Evolutionary conservation across 2,888 invertebrate genomes (phyloP).

Genomic region (Diarsia brunnea): DNA sequence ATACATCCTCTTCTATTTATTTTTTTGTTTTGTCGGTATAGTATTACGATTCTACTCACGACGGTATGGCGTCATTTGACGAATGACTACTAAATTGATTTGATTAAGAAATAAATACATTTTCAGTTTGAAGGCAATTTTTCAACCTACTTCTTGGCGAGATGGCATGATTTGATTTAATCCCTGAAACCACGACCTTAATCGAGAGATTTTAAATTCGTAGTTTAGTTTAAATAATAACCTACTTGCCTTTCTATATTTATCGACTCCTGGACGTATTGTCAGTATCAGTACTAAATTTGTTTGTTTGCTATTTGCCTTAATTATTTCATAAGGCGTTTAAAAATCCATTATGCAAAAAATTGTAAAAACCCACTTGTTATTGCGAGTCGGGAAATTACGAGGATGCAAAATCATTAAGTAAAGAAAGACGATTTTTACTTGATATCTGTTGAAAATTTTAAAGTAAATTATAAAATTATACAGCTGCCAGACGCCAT

Average conservation of each 20-base stretch:
- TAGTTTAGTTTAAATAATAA: too few relatives aligned
- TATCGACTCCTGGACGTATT: too few relatives aligned
- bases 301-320: constrained; percentile 1
- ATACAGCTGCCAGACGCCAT: constrained; percentile 70
- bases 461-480: constrained; percentile 59
- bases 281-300: too few relatives aligned
- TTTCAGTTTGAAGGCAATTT: neutral
- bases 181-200: too few relatives aligned
- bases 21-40: neutral
- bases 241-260: neutral
- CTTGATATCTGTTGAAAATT: constrained; percentile 54
- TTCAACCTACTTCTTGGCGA: too few relatives aligned
- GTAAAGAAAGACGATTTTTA: constrained; percentile 25
- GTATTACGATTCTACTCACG: neutral
- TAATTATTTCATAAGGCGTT: constrained; percentile 16
- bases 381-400: constrained; percentile 17
- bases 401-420: constrained; percentile 28
- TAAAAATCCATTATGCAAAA: constrained; percentile 1
- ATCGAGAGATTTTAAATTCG: too few relatives aligned
- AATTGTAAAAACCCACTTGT: constrained; percentile 1
- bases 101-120: neutral
- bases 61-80: neutral
- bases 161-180: too few relatives aligned
- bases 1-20: neutral
- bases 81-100: neutral